These are phyloP conservation scores for Drosophila sproati DNA, from an alignment of 1,140 invertebrate genomes.

Conservation along the genomic window DNA sequence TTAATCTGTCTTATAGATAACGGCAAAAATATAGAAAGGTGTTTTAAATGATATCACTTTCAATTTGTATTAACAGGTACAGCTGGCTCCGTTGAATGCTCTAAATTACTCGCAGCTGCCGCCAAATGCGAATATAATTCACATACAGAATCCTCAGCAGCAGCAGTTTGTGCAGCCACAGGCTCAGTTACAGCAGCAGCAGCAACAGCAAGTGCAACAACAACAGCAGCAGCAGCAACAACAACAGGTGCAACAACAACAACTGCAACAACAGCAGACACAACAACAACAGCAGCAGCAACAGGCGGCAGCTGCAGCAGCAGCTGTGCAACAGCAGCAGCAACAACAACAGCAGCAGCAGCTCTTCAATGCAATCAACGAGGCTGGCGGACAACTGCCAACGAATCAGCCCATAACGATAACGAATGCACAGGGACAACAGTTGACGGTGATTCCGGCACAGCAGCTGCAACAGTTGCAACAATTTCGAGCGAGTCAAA, in stretches of 20 bases:
- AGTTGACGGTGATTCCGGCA: constrained; percentile 90
- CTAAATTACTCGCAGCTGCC: constrained; percentile 82
- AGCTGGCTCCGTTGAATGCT: constrained; percentile 87
- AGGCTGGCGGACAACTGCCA: constrained; percentile 84
- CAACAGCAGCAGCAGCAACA: constrained; percentile 72
- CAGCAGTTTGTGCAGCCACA: constrained; percentile 63
- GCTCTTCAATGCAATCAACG: constrained; percentile 74
- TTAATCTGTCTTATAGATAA: too few species aligned
- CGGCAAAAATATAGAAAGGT: too few species aligned
- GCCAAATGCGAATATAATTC: constrained; percentile 84
- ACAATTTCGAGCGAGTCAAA: constrained; percentile 79
- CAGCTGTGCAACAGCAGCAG: constrained; percentile 49
- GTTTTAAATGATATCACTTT: not conserved
- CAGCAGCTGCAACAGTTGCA: constrained; percentile 85
- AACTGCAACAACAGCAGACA: constrained; percentile 62
- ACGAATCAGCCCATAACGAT: constrained; percentile 87
- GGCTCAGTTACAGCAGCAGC: constrained; percentile 70
- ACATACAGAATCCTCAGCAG: constrained; percentile 79
- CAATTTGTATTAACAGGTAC: constrained; percentile 82
- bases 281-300: constrained; percentile 80
- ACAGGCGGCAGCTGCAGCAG: constrained; percentile 66
- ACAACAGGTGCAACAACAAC: constrained; percentile 60
- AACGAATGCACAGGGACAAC: constrained; percentile 89
- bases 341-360: constrained; percentile 74
- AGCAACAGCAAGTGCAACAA: constrained; percentile 78